phyloP scores from a whole-genome alignment of 1,140 invertebrate species.

The Pachyrhynchus sulphureomaculatus region DNA sequence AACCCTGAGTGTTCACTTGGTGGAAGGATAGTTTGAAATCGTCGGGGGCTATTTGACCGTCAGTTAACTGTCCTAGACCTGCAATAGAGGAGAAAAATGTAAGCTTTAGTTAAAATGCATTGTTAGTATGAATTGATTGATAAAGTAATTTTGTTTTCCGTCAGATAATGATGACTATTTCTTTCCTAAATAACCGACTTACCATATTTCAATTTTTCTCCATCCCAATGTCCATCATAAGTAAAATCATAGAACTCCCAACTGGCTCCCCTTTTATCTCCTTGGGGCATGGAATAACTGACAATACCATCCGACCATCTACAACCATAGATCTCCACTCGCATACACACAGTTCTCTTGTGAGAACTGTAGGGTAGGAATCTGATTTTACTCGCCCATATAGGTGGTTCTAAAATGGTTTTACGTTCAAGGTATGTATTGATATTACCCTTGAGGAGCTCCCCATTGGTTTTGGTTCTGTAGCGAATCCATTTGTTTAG shows the following conservation, averaged over 20 bases:
- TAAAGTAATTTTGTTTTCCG: background rate
- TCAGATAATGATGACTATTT: no score
- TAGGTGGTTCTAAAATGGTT: conserved; percentile 68
- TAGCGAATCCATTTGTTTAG: conserved; percentile 74
- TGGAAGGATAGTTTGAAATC: conserved; percentile 72
- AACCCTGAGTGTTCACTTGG: conserved; percentile 70
- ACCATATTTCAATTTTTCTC: conserved; percentile 61
- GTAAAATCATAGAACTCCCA: conserved; percentile 77
- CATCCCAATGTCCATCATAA: conserved; percentile 69
- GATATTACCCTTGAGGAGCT: conserved; percentile 75
- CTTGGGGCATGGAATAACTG: conserved; percentile 81
- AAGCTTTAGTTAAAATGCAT: background rate
- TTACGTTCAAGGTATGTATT: conserved; percentile 80
- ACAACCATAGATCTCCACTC: conserved; percentile 77
- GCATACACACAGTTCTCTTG: conserved; percentile 74
- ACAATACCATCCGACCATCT: conserved; percentile 72
- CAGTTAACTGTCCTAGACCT: conserved; percentile 80
- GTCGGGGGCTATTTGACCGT: conserved; percentile 60
- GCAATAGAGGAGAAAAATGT: background rate
- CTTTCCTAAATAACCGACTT: no score
- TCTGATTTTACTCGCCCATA: conserved; percentile 71
- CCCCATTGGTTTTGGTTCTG: conserved; percentile 60
- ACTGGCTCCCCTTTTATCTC: conserved; percentile 67
- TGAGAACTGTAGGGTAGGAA: conserved; percentile 74
- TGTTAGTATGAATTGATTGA: background rate